Evolutionary conservation across 1,140 invertebrate genomes (phyloP).

Genomic region (Holotrichia oblita): DNA sequence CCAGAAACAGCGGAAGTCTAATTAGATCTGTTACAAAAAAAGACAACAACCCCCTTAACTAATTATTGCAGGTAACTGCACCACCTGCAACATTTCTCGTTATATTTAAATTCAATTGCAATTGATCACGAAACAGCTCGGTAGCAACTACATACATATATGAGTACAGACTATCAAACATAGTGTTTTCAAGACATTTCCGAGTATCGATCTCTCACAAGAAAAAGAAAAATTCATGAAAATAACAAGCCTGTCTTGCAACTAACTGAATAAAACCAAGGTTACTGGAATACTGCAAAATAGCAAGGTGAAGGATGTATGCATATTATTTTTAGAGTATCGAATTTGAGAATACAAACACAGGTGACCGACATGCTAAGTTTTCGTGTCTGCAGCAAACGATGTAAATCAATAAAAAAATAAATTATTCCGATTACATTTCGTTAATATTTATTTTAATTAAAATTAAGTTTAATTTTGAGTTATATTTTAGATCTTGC

Average conservation of each 20-base stretch:
- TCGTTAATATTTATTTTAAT: neutral
- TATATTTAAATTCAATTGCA: too few relatives aligned
- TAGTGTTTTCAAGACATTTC: too few relatives aligned
- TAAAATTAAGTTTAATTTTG: neutral
- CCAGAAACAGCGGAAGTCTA: too few relatives aligned
- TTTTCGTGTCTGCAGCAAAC: neutral
- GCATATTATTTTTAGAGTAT: conserved; percentile 8
- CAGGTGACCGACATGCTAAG: conserved; percentile 1
- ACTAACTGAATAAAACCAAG: neutral
- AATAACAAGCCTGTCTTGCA: neutral
- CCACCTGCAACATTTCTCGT: too few relatives aligned
- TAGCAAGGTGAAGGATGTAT: conserved; percentile 3
- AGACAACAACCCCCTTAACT: too few relatives aligned
- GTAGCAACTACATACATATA: too few relatives aligned
- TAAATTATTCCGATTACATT: neutral
- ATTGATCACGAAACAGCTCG: too few relatives aligned
- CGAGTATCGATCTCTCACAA: too few relatives aligned
- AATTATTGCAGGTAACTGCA: too few relatives aligned
- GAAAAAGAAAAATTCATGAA: too few relatives aligned
- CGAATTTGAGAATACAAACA: conserved; percentile 22
- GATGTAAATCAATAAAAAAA: neutral
- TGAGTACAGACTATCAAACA: too few relatives aligned
- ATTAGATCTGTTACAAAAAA: too few relatives aligned
- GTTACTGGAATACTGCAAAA: neutral
- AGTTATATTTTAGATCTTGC: neutral